phyloP scores from a whole-genome alignment of 2,888 invertebrate species.

The Aleiodes leptofemur region DNA sequence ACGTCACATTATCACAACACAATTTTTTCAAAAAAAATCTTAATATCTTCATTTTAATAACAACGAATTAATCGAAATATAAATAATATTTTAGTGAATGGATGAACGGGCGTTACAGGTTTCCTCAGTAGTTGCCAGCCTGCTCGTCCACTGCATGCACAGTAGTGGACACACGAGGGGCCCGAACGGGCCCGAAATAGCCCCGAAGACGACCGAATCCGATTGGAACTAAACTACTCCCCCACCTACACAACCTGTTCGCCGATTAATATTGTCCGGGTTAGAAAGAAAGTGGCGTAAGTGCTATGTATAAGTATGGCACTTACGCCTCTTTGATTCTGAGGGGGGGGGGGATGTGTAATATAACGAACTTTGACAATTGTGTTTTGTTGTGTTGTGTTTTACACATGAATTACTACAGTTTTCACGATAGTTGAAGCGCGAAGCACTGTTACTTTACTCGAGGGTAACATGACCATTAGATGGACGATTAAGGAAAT shows the following conservation, averaged over 20 bases:
- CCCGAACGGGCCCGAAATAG: constrained; percentile 39
- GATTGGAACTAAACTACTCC: not conserved
- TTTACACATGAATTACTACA: not conserved
- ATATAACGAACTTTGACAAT: not conserved
- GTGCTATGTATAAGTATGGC: too few species aligned
- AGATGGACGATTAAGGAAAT: too few species aligned
- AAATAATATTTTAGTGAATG: not conserved
- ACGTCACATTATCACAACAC: constrained; percentile 12
- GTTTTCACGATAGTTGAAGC: too few species aligned
- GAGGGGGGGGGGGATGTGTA: not conserved
- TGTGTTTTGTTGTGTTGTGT: too few species aligned
- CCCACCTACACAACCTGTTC: constrained; percentile 16
- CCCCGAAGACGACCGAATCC: constrained; percentile 11
- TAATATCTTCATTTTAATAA: not conserved
- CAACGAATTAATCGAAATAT: not conserved
- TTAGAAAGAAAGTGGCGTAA: too few species aligned
- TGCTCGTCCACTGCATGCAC: constrained; percentile 25
- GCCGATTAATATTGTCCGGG: not conserved
- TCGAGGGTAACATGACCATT: too few species aligned
- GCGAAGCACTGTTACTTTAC: too few species aligned
- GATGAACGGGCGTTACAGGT: constrained; percentile 1
- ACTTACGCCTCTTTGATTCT: too few species aligned
- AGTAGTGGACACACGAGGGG: constrained; percentile 26
- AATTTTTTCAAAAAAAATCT: too few species aligned
- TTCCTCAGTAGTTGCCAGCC: constrained; percentile 8